Conservation (phyloP, 2,113 vertebrate genomes). For the Hoplias malabaricus region DNA sequence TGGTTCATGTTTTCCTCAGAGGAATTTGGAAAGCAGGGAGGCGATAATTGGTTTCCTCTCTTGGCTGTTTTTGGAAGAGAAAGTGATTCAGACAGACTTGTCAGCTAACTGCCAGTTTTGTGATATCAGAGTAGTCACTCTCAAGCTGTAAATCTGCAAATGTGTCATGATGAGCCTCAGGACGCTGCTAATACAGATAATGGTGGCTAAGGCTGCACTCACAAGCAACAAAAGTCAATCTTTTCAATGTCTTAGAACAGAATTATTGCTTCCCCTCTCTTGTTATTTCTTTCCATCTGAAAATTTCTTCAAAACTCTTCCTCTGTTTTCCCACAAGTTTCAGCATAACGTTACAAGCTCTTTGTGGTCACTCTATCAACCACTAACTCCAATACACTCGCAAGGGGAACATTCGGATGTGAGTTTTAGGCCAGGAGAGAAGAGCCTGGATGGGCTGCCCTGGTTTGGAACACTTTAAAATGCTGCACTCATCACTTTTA, state of each 20-base stretch:
- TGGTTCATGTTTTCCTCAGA: constrained; percentile 9
- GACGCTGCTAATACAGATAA: background rate
- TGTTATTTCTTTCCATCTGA: constrained; percentile 3
- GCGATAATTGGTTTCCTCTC: constrained; percentile 65
- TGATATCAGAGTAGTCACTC: constrained; percentile 16
- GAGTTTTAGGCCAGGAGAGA: constrained; percentile 30
- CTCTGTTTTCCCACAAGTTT: constrained; percentile 49
- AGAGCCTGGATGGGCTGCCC: constrained; percentile 52
- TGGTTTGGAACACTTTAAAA: constrained; percentile 50
- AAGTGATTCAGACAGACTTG: constrained; percentile 22
- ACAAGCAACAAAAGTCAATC: background rate
- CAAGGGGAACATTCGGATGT: constrained; percentile 27
- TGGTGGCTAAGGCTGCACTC: background rate
- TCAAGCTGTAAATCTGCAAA: background rate
- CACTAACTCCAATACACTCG: constrained; percentile 1
- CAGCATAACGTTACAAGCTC: constrained; percentile 30
- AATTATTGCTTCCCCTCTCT: constrained; percentile 28
- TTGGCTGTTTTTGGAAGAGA: constrained; percentile 50
- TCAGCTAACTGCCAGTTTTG: background rate
- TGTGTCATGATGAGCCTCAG: background rate
- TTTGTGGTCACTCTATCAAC: constrained; percentile 46
- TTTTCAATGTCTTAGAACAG: background rate
- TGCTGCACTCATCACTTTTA: constrained; percentile 55
- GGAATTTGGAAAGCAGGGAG: constrained; percentile 37
- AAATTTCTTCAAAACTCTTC: constrained; percentile 26